These are phyloP conservation scores for Hypomesus transpacificus DNA, from an alignment of 2,113 vertebrate species.

Conservation along the genomic window DNA sequence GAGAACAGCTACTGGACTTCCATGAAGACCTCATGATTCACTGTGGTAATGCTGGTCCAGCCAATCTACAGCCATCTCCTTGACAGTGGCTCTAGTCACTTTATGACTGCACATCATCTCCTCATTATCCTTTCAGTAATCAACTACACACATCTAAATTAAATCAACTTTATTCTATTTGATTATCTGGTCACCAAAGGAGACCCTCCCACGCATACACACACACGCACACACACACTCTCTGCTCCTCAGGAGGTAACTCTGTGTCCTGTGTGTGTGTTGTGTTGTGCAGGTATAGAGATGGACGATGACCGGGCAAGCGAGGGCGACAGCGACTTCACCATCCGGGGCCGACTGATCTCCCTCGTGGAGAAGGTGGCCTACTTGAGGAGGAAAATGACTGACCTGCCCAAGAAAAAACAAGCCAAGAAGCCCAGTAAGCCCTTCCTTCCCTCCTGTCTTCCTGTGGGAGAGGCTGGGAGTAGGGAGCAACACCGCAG, in stretches of 20 bases:
- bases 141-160: not conserved
- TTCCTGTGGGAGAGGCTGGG: too few relatives aligned
- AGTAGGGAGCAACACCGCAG: too few relatives aligned
- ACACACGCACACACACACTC: not conserved
- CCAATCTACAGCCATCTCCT: too few relatives aligned
- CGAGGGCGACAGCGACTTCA: constrained; percentile 81
- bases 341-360: constrained; percentile 85
- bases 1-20: constrained; percentile 89
- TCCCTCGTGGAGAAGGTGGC: constrained; percentile 90
- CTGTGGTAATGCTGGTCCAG: constrained; percentile 75
- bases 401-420: constrained; percentile 77
- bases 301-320: constrained; percentile 81
- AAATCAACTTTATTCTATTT: not conserved
- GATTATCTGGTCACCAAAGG: not conserved
- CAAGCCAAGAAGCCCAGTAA: constrained; percentile 82
- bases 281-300: constrained; percentile 77
- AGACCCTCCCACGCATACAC: not conserved
- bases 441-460: constrained; percentile 27
- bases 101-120: too few relatives aligned
- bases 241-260: not conserved
- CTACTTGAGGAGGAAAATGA: constrained; percentile 85
- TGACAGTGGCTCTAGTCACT: too few relatives aligned
- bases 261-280: not conserved
- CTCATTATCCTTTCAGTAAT: not conserved
- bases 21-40: constrained; percentile 94